Base-by-base conservation (phyloP, 2,797 vertebrate genomes). In the Dryobates pubescens region DNA sequence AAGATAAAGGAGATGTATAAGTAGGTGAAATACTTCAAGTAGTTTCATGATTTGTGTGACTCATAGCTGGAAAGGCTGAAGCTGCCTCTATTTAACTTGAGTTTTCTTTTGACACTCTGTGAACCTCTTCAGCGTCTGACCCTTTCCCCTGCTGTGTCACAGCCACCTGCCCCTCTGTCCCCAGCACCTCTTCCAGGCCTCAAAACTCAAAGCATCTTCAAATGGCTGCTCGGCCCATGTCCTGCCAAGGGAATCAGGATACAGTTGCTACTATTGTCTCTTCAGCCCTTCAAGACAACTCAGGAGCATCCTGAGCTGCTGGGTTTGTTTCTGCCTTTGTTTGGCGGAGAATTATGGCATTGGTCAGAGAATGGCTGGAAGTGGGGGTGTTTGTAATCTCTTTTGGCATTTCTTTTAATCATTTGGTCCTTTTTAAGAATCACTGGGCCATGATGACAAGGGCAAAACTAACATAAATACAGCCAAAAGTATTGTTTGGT, bases 51-150 rank as follows among this genome's bases (percentile, higher is more conserved):
- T 83, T 90, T 63, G 9, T 76, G 61, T 92, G 94, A 90, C 77
- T 92, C 91, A 81, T 38, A 86, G 58, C 34, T 92, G 72, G 34
- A 88, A 86, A 78, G 57, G 72, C 53, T 95, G 82, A 81, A 93
- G 63, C 61, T 92, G 34, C 18, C n/a, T 78, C 17, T 91, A 6
- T 86, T 81, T 88, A 93, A 15, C 22, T 17, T 29, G 62, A 29
- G 45, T 71, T 93, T 92, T 92, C 61, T 27, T 54, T 43, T 43
- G 47, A 43, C 14, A 4, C 38, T 29, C 57, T 29, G 19, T 38
- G 36, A 76, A 74, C 16, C 20, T 61, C 45, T 85, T 71, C 23
- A 79, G 57, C 6, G 6, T 32, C 64, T 51, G 34, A 81, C 24
- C n/a, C 19, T 32, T 82, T 59, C 23, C 53, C 7, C 29, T 9